A percentile compares a stretch with the other conserved stretches of the same genome.
Evolutionary conservation across 2,797 vertebrate species (phyloP).

Genomic region (Rhabdophis nuchalis): DNA sequence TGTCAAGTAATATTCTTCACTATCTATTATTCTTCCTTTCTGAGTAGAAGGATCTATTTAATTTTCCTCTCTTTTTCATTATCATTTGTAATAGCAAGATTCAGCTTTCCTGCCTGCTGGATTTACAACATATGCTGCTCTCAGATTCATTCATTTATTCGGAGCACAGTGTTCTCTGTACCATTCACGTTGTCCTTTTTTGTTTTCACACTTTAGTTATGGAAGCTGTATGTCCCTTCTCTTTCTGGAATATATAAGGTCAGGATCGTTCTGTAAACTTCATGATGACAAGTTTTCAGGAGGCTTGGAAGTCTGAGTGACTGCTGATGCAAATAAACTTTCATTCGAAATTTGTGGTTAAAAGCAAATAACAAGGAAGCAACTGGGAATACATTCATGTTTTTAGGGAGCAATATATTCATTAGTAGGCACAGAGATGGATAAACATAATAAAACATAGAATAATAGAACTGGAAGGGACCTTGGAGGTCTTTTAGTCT

Average conservation of each 20-base stretch:
- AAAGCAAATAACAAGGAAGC: neutral
- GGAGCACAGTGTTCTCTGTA: neutral
- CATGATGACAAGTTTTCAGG: neutral
- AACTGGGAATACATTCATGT: neutral
- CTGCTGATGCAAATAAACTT: neutral
- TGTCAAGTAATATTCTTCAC: neutral
- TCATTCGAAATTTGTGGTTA: neutral
- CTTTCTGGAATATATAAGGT: conserved; percentile 38
- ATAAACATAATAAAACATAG: neutral
- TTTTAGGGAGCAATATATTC: neutral
- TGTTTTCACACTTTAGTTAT: neutral
- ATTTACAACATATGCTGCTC: neutral
- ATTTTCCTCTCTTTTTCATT: neutral
- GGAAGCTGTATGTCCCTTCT: neutral
- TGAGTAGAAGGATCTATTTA: neutral
- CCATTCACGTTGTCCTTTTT: neutral
- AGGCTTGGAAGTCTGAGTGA: neutral
- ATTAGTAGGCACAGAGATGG: neutral
- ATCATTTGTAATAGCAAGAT: neutral
- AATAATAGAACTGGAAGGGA: neutral
- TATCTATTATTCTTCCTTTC: neutral
- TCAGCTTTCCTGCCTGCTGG: neutral
- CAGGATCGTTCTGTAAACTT: conserved; percentile 13
- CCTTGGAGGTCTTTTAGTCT: neutral
- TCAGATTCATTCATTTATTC: neutral